Evolutionary conservation across 2,888 invertebrate species (phyloP).

Genomic region (Petrolisthes cinctipes): DNA sequence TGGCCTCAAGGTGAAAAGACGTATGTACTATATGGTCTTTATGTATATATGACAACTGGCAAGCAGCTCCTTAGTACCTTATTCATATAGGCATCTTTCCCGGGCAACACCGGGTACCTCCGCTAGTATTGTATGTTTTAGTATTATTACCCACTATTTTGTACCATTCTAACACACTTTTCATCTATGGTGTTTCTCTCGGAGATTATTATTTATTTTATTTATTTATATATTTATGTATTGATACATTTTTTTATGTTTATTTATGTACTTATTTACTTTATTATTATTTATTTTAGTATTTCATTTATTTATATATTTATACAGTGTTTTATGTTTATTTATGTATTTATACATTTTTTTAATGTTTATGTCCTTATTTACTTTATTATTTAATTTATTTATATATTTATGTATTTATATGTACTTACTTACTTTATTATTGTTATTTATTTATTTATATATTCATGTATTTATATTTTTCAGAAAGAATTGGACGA

Average conservation of each 20-base stretch:
- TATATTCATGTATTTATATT: not conserved
- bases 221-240: not conserved
- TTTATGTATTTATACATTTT: not conserved
- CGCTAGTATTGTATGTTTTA: no score
- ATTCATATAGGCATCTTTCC: no score
- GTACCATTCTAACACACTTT: no score
- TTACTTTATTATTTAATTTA: not conserved
- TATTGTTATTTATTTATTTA: not conserved
- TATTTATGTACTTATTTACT: no score
- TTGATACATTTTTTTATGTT: not conserved
- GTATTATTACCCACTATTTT: no score
- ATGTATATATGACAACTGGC: no score
- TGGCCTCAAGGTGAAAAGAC: no score
- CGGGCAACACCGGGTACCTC: no score
- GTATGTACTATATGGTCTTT: no score
- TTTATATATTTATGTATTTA: not conserved
- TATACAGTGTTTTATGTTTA: no score
- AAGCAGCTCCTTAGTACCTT: no score
- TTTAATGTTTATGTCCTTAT: not conserved
- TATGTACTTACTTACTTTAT: not conserved
- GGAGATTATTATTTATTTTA: not conserved
- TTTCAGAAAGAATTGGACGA: constrained; percentile 65
- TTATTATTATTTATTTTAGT: not conserved
- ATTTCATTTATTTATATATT: constrained; percentile 20
- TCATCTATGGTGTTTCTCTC: no score